Base-by-base conservation (phyloP, 2,797 vertebrate genomes). In the Morelia viridis region DNA sequence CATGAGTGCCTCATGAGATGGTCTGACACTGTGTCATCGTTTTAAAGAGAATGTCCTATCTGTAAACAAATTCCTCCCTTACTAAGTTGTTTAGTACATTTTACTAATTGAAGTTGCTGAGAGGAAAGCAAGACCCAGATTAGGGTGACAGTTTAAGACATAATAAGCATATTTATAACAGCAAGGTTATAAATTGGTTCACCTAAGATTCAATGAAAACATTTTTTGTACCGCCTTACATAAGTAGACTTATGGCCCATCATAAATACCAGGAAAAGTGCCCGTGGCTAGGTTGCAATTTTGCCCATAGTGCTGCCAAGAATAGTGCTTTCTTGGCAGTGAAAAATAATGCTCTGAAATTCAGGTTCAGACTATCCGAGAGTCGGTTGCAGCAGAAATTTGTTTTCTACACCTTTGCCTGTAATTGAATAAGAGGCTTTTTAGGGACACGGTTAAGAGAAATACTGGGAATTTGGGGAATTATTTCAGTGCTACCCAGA, bases 241-340 rank as follows among this genome's bases (percentile, higher is more conserved):
- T 56, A 28, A 26, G 4, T 80, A 88, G 22, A 46, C 50, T 64
- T 89, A 84, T 84, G 56, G 53, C 65, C 64, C 19, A 64, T 83
- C 62, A 26, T 61, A 84, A 22, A 83, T 50, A 64, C 64, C 12
- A 83, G n/a, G 46, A 88, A 85, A 89, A 89, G 56, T 64, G 15
- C n/a, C 17, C 24, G 57, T 85, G 76, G 61, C 56, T 88, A 5
- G 83, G 68, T 26, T 91, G 56, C 65, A 91, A 28, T 93, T 64
- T 90, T 60, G n/a, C 58, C n/a, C 71, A 50, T 17, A 26, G 41
- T 41, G 41, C 41, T 41, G 41, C 41, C 41, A 41, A 41, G 41
- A 41, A 46, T 41, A 28, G 5, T 90, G 17, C 60, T 94, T 68
- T 91, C 87, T 65, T 53, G 26, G 87, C 91, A 88, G 13, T 88